Evolutionary conservation across 1,140 invertebrate genomes (phyloP), one percentile per base, ranked within the genome.

Genomic region (Conus ventricosus): DNA sequence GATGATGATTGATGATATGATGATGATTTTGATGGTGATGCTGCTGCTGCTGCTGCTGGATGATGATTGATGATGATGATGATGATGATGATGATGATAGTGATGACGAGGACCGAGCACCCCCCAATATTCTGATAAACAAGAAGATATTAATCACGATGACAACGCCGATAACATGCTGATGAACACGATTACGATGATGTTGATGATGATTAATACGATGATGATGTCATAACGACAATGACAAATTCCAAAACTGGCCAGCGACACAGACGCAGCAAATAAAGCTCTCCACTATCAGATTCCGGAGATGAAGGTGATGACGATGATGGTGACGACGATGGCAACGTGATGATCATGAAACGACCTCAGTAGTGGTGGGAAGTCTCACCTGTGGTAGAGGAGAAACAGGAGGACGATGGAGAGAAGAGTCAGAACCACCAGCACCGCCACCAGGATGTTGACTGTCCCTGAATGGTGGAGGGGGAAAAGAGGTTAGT

Each of bases 1-100:
- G 87, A 84, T 85, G 87, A 55, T 88, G 87, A 88, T 27, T 82
- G 39, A 82, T 53, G 51, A 57, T 20, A 75, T 71, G 67, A 63
- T 87, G 87, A 84, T 39, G 63, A 85, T n/a, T 60, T 57, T 25
- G 83, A 87, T 87, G 85, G 27, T 55, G 27, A 89, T 82, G 55
- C 53, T 53, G 67, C n/a, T 54, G 8, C 57, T 86, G 60, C 23
- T 0, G 23, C 75, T 88, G 7, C n/a, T 8, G 83, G n/a, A n/a
- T n/a, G n/a, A n/a, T n/a, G n/a, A n/a, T 4, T 25, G 83, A 0
- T 54, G n/a, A 55, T 25, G 54, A 54, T 84, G 57, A 27, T 84
- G 83, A 60, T 20, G 53, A 84, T 54, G 54, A 25, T 54, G 83
- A 10, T 54, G 54, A 60, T 25, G 25, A 84, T 25, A 13, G 15